Percentiles rank a stretch among this genome's conserved stretches.
Conservation (phyloP, 2,888 invertebrate genomes). For the Halictus ligatus region DNA sequence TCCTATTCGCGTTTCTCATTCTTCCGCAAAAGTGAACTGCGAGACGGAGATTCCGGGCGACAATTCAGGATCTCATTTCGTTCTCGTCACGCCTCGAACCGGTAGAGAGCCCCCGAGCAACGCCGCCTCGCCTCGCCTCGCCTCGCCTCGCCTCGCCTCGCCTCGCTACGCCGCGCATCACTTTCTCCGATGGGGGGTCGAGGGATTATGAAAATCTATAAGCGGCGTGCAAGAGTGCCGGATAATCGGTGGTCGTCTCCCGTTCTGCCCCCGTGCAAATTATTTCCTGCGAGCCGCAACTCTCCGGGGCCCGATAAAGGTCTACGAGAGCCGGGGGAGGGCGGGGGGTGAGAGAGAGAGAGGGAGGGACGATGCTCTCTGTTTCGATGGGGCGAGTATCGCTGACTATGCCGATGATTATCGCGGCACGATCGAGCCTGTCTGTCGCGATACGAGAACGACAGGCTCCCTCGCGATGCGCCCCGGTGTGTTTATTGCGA, state of each 20-base stretch:
- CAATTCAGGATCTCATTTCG: conserved; percentile 58
- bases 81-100: conserved; percentile 48
- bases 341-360: too few relatives aligned
- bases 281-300: conserved; percentile 58
- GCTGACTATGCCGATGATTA: conserved; percentile 62
- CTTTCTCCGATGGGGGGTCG: conserved; percentile 29
- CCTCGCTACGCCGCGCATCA: background rate
- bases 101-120: background rate
- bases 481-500: conserved; percentile 9
- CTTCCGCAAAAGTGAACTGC: background rate
- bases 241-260: conserved; percentile 40
- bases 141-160: background rate
- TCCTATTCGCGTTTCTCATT: background rate
- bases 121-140: background rate
- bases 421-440: conserved; percentile 40
- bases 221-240: conserved; percentile 37
- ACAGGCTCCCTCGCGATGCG: background rate
- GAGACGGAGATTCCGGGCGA: conserved; percentile 25
- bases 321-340: conserved; percentile 11
- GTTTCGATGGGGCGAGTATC: conserved; percentile 44
- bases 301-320: conserved; percentile 60
- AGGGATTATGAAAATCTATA: conserved; percentile 70
- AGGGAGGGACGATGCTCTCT: conserved; percentile 36
- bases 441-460: conserved; percentile 43
- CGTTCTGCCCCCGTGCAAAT: conserved; percentile 49